phyloP scores from a whole-genome alignment of 1,140 invertebrate genomes.

The Macrocentrus cingulum region DNA sequence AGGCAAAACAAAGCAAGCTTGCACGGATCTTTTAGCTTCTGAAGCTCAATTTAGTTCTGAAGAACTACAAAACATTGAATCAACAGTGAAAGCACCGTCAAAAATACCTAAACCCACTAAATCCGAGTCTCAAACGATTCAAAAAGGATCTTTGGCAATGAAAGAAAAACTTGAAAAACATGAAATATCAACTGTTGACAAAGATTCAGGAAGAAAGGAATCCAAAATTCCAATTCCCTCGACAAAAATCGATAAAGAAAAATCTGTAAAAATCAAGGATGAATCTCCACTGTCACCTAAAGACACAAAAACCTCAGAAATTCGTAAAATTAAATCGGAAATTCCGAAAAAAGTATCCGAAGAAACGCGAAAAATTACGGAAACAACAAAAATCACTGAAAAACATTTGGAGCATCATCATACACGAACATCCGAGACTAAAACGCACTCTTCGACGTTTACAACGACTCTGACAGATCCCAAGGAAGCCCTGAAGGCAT shows the following conservation, averaged over 20 bases:
- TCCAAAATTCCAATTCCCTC: conserved; percentile 20
- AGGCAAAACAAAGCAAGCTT: conserved; percentile 15
- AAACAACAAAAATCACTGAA: conserved; percentile 39
- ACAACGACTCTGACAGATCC: conserved; percentile 39
- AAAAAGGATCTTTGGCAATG: no score
- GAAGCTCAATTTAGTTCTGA: conserved; percentile 5
- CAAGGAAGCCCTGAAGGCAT: conserved; percentile 35
- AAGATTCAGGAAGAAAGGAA: conserved; percentile 18
- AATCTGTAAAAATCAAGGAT: neutral
- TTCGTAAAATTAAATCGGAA: conserved; percentile 27
- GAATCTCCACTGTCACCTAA: neutral
- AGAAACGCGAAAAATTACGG: conserved; percentile 32
- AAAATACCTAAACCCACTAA: conserved; percentile 11
- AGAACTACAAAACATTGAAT: neutral
- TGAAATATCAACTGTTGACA: conserved; percentile 11
- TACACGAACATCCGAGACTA: conserved; percentile 37
- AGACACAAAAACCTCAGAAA: neutral
- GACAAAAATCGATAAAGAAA: neutral
- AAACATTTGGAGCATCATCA: conserved; percentile 40
- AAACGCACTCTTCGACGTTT: conserved; percentile 37
- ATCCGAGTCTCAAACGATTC: neutral
- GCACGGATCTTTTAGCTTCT: neutral
- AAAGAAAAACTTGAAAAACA: no score
- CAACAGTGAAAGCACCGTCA: conserved; percentile 14
- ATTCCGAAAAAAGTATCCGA: conserved; percentile 36